Evolutionary conservation across 2,888 invertebrate genomes (phyloP), one percentile per base, ranked within the genome.

Genomic region (Sussaba pulchella): DNA sequence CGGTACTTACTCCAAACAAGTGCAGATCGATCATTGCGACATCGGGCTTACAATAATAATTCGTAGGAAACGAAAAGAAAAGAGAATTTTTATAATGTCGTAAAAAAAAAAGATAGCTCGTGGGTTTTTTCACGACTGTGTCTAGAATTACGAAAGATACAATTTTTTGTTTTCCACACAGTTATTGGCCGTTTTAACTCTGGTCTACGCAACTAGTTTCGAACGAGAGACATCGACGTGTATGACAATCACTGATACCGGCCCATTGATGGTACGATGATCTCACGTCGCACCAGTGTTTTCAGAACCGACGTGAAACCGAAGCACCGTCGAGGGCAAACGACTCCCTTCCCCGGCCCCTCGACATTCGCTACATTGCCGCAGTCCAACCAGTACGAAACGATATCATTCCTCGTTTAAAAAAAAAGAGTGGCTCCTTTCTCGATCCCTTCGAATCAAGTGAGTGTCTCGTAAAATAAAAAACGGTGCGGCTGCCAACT

Each of bases 321-420:
- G 54, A 54, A 54, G 31, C 31, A 54, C 31, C 14, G 26, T 31
- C 17, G 17, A 36, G 31, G 57, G 57, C 31, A 14, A 14, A 57
- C 31, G 57, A 57, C 21, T 31, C 31, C 4, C 31, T 31, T 6
- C 31, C 31, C 6, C 31, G 31, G 4, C 31, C 31, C 50, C 43
- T 17, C 17, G 8, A 26, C 57, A 26, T 36, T 57, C 57, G 57
- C 36, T 57, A 31, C 57, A 57, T 57, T 57, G 57, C 57, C 57
- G 31, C 17, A 36, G 57, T 57, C 31, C 57, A 31, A 57, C 66
- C 64, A 73, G 52, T 64, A 54, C 66, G 64, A 66, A 74, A 74
- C 66, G 74, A 66, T 47, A 66, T 74, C 59, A 59, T 74, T 67
- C 47, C 59, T 67, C 74, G 74, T 74, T 74, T 66, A 57, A 47